Base-by-base conservation (phyloP, 2,888 invertebrate genomes). In the Apodemia hepburni region DNA sequence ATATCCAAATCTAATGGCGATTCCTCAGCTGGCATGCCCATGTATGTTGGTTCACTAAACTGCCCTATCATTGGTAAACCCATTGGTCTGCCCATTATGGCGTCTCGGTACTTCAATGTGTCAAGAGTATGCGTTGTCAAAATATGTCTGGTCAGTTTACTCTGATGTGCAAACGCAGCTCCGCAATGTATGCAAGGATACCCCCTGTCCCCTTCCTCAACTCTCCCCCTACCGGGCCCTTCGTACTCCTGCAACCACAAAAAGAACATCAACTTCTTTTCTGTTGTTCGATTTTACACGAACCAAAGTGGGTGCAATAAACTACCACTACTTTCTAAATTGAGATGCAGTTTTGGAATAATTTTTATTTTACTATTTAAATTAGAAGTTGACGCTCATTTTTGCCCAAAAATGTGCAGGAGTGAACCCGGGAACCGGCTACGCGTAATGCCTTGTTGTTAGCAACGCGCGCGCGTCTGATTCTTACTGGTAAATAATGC, bases 111-210 rank as follows among this genome's bases (percentile, higher is more conserved):
- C 93, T 97, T 97, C 83, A 97, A 93, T 73, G 97, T 95, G 92
- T 97, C 97, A 86, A 97, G 93, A 81, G 96, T 96, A 92, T 97
- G 97, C 81, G 96, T 96, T 83, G 97, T 96, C 80, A 97, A 93
- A 90, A 97, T 96, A 92, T 97, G 97, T 83, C 97, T 93, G 80
- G 97, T 97, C 87, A 97, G 93, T 94, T 97, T 97, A 94, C 96
- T 97, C 93, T 97, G 97, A 89, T 97, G 96, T 76, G 96, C 96
- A 90, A 97, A 97, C 84, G 95, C 93, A 80, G 95, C 95, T 85
- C 96, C 96, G 94, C 97, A 97, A 93, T 97, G 97, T 93, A 97
- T 95, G 93, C 97, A 97, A 83, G 95, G 94, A 92, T 94, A 96
- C 80, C 93, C 93, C 75, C 92, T 81, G 73, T 85, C 92, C 83